Evolutionary conservation across 2,797 vertebrate species (phyloP).

Genomic region (Smutsia temminckii): DNA sequence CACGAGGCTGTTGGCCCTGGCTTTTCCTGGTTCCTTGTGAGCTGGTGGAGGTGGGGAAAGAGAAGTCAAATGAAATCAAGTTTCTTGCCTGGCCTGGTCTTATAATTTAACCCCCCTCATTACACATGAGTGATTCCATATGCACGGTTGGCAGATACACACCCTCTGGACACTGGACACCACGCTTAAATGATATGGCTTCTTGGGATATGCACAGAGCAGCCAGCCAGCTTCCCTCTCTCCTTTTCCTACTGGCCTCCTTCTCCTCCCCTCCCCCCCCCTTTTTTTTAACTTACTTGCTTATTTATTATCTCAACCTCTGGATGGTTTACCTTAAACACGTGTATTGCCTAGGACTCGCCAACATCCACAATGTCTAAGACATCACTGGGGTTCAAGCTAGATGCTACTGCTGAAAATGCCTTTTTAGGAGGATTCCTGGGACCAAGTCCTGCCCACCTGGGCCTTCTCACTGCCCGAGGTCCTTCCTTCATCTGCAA

Average conservation of each 20-base stretch:
- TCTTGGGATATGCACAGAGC: not conserved
- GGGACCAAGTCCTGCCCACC: fast-evolving
- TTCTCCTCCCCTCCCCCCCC: too few relatives aligned
- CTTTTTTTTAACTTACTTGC: not conserved
- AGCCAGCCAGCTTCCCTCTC: not conserved
- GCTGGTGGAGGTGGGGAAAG: constrained; percentile 58
- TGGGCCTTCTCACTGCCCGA: not conserved
- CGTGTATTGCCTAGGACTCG: not conserved
- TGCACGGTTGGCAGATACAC: not conserved
- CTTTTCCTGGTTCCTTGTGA: constrained; percentile 80
- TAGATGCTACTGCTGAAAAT: not conserved
- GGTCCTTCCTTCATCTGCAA: not conserved
- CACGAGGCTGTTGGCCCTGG: constrained; percentile 79
- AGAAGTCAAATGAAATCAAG: not conserved
- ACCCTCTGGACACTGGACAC: not conserved
- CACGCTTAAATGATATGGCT: fast-evolving
- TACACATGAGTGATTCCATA: not conserved
- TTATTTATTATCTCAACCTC: not conserved
- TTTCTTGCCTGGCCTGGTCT: not conserved
- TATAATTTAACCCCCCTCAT: not conserved
- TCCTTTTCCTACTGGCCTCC: not conserved
- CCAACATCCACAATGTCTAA: not conserved
- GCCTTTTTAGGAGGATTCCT: not conserved
- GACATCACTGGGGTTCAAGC: too few relatives aligned
- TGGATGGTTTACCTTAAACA: not conserved